Conservation (phyloP, 2,113 vertebrate species). For the Pseudorasbora parva region DNA sequence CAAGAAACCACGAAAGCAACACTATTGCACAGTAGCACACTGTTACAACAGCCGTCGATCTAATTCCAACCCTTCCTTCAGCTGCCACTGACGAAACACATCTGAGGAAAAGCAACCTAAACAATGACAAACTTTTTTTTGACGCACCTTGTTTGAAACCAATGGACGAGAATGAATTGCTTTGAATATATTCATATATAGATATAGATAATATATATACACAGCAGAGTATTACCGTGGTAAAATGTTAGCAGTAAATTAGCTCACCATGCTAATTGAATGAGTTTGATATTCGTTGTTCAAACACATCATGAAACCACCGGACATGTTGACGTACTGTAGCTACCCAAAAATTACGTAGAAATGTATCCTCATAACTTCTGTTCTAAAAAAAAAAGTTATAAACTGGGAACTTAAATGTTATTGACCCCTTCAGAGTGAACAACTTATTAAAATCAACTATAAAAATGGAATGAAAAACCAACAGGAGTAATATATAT, state of each 20-base stretch:
- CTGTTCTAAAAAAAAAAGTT: conserved; percentile 58
- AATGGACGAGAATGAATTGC: conserved; percentile 69
- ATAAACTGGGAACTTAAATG: conserved; percentile 64
- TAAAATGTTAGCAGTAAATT: conserved; percentile 73
- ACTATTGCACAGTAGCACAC: conserved; percentile 71
- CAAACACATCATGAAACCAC: conserved; percentile 69
- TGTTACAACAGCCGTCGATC: conserved; percentile 47
- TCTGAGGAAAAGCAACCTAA: conserved; percentile 62
- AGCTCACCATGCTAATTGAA: conserved; percentile 76
- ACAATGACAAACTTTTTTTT: conserved; percentile 43
- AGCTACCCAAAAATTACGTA: conserved; percentile 52
- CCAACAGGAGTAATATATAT: conserved; percentile 55
- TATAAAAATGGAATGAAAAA: conserved; percentile 71
- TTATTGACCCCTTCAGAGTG: conserved; percentile 61
- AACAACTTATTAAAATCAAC: conserved; percentile 66
- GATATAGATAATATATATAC: conserved; percentile 77
- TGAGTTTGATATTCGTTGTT: conserved; percentile 67
- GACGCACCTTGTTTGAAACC: conserved; percentile 62
- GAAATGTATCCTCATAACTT: conserved; percentile 56
- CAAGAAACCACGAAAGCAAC: conserved; percentile 50
- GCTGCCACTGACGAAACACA: conserved; percentile 54
- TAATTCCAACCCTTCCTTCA: conserved; percentile 42
- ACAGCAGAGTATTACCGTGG: conserved; percentile 74
- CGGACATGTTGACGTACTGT: conserved; percentile 56
- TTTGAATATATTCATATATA: conserved; percentile 77